Conservation (phyloP, 1,140 invertebrate genomes). For the Calephelis nemesis region DNA sequence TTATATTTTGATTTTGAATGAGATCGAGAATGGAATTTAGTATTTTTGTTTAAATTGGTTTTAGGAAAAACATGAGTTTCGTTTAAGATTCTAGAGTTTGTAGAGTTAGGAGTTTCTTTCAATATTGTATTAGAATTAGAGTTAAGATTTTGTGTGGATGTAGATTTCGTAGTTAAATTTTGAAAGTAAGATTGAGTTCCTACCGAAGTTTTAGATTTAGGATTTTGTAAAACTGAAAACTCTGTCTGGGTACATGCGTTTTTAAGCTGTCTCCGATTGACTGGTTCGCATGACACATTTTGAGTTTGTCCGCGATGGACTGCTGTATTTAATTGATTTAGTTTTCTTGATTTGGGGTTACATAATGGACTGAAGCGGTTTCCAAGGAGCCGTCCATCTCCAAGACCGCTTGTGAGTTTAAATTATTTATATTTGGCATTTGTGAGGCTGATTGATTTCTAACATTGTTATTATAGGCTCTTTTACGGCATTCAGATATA, state of each 20-base stretch:
- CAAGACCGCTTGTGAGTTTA: not conserved
- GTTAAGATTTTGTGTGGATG: too few relatives aligned
- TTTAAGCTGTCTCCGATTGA: not conserved
- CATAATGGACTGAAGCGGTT: not conserved
- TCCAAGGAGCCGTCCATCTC: not conserved
- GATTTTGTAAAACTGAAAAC: not conserved
- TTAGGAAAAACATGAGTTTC: too few relatives aligned
- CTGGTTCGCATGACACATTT: not conserved
- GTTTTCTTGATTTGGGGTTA: not conserved
- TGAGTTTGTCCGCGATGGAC: not conserved
- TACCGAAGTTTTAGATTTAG: too few relatives aligned
- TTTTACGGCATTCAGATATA: not conserved
- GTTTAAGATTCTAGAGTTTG: too few relatives aligned
- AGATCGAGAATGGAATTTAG: conserved; percentile 2
- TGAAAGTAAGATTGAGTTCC: too few relatives aligned
- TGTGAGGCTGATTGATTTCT: not conserved
- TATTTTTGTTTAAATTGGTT: not conserved
- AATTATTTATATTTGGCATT: not conserved
- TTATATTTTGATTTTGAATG: not conserved
- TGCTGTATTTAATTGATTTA: not conserved
- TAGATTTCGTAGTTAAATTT: too few relatives aligned
- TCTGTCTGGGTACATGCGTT: not conserved
- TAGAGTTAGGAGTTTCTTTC: too few relatives aligned
- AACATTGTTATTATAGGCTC: not conserved
- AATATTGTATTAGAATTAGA: too few relatives aligned